Percentiles rank a stretch among this genome's conserved stretches.
phyloP scores from a whole-genome alignment of 1,140 invertebrate species.

The Helicorthomorpha holstii region DNA sequence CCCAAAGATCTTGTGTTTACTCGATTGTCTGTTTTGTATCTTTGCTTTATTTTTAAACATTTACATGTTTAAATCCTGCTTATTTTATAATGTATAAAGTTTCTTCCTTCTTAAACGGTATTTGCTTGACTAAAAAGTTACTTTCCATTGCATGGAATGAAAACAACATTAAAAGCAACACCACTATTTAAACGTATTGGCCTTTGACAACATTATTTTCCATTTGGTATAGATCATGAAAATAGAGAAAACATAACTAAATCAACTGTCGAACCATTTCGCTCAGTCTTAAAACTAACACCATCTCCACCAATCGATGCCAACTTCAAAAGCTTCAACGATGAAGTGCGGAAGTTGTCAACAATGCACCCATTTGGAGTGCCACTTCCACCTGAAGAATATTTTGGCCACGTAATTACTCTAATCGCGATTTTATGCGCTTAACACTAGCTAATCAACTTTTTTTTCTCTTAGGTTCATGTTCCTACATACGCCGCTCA shows the following conservation, averaged over 20 bases:
- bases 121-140: too few species aligned
- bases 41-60: too few species aligned
- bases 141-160: too few species aligned
- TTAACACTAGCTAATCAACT: neutral
- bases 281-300: slow-evolving; percentile 50
- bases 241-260: neutral
- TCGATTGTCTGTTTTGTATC: too few species aligned
- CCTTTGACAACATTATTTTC: too few species aligned
- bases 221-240: neutral
- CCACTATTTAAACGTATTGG: too few species aligned
- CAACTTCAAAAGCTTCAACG: slow-evolving; percentile 16
- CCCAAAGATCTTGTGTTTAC: too few species aligned
- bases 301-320: slow-evolving; percentile 40
- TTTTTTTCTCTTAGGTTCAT: slow-evolving; percentile 24
- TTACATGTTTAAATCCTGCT: too few species aligned
- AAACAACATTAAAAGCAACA: too few species aligned
- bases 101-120: too few species aligned
- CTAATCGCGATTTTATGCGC: neutral
- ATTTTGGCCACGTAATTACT: neutral
- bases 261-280: slow-evolving; percentile 33
- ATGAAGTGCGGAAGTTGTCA: slow-evolving; percentile 17
- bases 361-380: slow-evolving; percentile 49
- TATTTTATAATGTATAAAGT: too few species aligned
- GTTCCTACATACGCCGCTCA: slow-evolving; percentile 69
- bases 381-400: slow-evolving; percentile 24